Conservation (phyloP, 2,113 vertebrate species). For the Gila orcuttii region DNA sequence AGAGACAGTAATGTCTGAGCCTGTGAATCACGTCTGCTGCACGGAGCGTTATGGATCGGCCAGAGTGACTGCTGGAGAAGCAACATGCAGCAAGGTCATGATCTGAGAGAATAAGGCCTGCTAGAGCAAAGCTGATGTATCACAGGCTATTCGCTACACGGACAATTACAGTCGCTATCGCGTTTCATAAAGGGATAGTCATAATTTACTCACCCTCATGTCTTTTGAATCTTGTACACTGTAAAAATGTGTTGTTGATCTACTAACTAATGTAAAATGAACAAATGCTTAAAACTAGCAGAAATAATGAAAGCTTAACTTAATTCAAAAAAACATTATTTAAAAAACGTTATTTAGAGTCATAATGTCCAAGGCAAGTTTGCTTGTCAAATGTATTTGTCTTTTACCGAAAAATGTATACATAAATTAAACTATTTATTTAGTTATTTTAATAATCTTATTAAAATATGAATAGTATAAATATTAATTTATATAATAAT, state of each 20-base stretch:
- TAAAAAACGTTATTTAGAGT: not conserved
- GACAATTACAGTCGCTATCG: not conserved
- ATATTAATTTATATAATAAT: too few species aligned
- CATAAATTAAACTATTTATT: too few species aligned
- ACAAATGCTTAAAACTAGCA: not conserved
- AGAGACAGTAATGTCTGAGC: slow-evolving; percentile 8
- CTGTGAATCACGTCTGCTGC: not conserved
- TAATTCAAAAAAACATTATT: too few species aligned
- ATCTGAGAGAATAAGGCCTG: slow-evolving; percentile 18
- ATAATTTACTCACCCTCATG: not conserved
- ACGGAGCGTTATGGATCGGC: not conserved
- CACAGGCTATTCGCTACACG: slow-evolving; percentile 17
- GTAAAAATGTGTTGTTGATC: not conserved
- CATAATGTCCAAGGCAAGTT: not conserved
- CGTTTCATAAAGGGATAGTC: not conserved
- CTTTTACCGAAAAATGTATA: not conserved
- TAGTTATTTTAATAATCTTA: too few species aligned
- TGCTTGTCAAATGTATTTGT: not conserved
- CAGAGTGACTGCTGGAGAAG: slow-evolving; percentile 35
- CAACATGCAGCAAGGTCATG: slow-evolving; percentile 31
- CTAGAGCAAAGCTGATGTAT: slow-evolving; percentile 36
- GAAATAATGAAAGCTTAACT: not conserved
- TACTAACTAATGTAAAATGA: not conserved
- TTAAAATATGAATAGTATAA: too few species aligned
- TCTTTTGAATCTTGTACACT: not conserved